Conservation (phyloP, 2,797 vertebrate genomes). For the Graptemys geographica region DNA sequence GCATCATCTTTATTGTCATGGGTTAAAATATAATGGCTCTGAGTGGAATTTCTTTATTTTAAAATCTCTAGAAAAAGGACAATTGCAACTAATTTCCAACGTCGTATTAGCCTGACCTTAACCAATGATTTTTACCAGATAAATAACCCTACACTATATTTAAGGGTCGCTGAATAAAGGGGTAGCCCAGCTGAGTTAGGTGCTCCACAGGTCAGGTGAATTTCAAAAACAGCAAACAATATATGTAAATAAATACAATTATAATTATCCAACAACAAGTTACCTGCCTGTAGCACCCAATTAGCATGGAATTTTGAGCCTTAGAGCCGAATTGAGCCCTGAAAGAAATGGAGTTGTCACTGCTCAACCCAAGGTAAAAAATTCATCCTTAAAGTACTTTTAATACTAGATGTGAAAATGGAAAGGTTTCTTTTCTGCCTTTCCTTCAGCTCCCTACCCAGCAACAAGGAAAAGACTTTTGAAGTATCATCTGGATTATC, state of each 20-base stretch:
- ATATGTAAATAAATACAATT: background rate
- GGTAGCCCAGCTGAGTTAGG: background rate
- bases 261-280: background rate
- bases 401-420: background rate
- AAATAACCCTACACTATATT: background rate
- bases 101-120: background rate
- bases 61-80: background rate
- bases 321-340: background rate
- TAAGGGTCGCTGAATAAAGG: background rate
- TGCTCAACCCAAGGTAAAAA: background rate
- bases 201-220: background rate
- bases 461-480: background rate
- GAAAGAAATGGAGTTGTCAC: background rate
- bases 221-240: background rate
- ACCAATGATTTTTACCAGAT: background rate
- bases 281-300: background rate
- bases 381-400: background rate
- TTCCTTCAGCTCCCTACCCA: background rate
- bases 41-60: background rate
- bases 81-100: background rate
- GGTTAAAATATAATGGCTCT: background rate
- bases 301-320: background rate
- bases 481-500: background rate
- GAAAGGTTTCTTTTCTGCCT: background rate
- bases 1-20: background rate